A percentile compares a stretch with the other conserved stretches of the same genome.
phyloP scores from a whole-genome alignment of 2,888 invertebrate species.

The Eupeodes latifasciatus region DNA sequence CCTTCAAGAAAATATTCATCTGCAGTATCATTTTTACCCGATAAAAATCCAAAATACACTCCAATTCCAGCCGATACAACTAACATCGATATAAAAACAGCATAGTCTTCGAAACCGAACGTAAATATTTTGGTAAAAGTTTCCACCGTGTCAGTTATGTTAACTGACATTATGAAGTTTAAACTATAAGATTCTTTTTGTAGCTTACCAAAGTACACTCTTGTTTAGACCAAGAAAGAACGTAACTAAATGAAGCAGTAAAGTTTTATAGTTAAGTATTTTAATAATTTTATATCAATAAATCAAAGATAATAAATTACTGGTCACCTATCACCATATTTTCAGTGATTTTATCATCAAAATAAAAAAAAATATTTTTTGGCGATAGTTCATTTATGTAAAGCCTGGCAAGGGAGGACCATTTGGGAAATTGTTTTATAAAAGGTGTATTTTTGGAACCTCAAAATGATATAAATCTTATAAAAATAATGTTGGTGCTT shows the following conservation, averaged over 20 bases:
- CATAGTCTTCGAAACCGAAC: conserved; percentile 83
- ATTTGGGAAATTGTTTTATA: too few relatives aligned
- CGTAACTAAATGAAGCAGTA: neutral
- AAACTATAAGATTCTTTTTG: neutral
- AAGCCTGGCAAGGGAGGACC: too few relatives aligned
- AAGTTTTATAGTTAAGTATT: too few relatives aligned
- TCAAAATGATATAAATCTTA: too few relatives aligned
- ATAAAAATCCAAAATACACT: conserved; percentile 85
- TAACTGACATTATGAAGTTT: conserved; percentile 48
- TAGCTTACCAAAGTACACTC: neutral
- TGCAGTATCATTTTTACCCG: conserved; percentile 80
- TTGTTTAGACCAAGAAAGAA: neutral
- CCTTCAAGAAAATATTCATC: conserved; percentile 85
- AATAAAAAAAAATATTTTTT: too few relatives aligned
- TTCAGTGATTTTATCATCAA: too few relatives aligned
- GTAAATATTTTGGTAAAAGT: conserved; percentile 41
- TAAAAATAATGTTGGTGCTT: too few relatives aligned
- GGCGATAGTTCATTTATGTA: too few relatives aligned
- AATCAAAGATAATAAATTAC: too few relatives aligned
- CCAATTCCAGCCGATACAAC: conserved; percentile 85
- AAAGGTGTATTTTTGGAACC: too few relatives aligned
- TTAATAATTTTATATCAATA: too few relatives aligned
- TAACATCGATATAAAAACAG: conserved; percentile 85
- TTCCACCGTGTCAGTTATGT: conserved; percentile 32
- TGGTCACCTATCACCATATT: too few relatives aligned